These are phyloP conservation scores for Psettodes erumei DNA, from an alignment of 2,113 vertebrate genomes.

Conservation along the genomic window DNA sequence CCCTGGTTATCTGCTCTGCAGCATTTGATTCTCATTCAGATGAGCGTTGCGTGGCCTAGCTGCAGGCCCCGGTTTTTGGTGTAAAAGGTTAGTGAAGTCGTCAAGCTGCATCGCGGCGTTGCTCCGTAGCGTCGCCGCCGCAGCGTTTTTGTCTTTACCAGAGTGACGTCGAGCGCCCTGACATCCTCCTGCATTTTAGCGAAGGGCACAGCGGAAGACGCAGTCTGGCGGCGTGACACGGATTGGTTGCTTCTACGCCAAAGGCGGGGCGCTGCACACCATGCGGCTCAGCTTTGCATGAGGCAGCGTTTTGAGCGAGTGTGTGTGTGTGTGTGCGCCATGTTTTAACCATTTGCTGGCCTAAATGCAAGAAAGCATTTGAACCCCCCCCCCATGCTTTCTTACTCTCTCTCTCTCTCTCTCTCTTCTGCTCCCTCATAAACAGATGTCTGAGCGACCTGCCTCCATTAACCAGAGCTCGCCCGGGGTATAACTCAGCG, in stretches of 20 bases:
- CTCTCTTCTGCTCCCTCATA: slow-evolving; percentile 43
- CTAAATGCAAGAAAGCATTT: slow-evolving; percentile 38
- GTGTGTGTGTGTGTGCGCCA: slow-evolving; percentile 23
- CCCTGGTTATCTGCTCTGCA: slow-evolving; percentile 57
- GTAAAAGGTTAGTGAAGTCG: slow-evolving; percentile 74
- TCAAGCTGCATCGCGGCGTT: slow-evolving; percentile 58
- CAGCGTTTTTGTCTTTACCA: slow-evolving; percentile 65
- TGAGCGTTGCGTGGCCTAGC: slow-evolving; percentile 69
- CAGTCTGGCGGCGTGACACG: slow-evolving; percentile 71
- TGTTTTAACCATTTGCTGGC: slow-evolving; percentile 36
- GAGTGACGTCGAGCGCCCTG: slow-evolving; percentile 72
- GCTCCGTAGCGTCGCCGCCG: slow-evolving; percentile 29
- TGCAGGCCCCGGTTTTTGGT: slow-evolving; percentile 58
- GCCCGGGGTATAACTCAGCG: slow-evolving; percentile 66
- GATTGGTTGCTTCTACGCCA: slow-evolving; percentile 68
- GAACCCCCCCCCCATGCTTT: background rate
- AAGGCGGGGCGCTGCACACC: slow-evolving; percentile 57
- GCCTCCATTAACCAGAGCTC: slow-evolving; percentile 69
- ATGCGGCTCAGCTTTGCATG: slow-evolving; percentile 70
- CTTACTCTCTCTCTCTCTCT: slow-evolving; percentile 22
- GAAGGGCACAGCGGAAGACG: slow-evolving; percentile 67
- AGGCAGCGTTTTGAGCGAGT: slow-evolving; percentile 57
- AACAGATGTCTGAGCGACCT: slow-evolving; percentile 73
- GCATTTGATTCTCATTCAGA: slow-evolving; percentile 77
- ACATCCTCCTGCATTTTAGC: slow-evolving; percentile 74